Base-by-base conservation (phyloP, 2,888 invertebrate genomes). In the Clepsis dumicolana region DNA sequence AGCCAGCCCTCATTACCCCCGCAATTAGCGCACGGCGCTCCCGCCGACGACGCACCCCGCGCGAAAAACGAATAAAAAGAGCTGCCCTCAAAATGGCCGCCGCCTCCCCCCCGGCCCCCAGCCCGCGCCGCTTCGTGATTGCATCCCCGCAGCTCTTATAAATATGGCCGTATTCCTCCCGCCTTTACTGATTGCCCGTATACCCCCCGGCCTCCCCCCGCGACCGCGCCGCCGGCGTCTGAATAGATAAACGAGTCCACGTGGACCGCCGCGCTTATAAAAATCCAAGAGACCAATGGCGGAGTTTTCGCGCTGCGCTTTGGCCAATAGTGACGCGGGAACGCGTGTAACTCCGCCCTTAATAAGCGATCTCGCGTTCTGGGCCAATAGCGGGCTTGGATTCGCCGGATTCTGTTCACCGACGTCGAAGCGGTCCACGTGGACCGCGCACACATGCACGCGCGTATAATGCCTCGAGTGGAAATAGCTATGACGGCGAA, bases 31-130 rank as follows among this genome's bases (percentile, higher is more conserved):
- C 92, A 87, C 91, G 89, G 88, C 89, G 90, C 85, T 89, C 90
- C 86, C 90, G 89, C 86, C 90, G 89, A 85, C 90, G 89, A 91
- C 93, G 91, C 91, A 91, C 91, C 93, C 92, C 91, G 91, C 92
- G 91, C 93, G 90, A 91, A 92, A 94, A 93, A 93, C 94, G 93
- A 94, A 95, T 92, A 93, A 94, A 94, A 94, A 94, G 95, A 95
- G 94, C 95, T 94, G 95, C 95, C 95, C 95, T 95, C 95, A 95
- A 95, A 95, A 95, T 95, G 95, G 95, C 95, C 95, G 95, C 95
- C 95, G 94, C 90, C 90, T 87, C 89, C 87, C 89, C 89, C 90
- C 89, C 87, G 83, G 78, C 81, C 86, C 79, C 89, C 48, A 18
- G 90, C 93, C 90, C 93, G 89, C 93, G 88, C 92, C 91, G 91